These are phyloP conservation scores for Theonella swinhoei DNA, from an alignment of 37 sponge, comb jelly and placozoan genomes.

Conservation along the genomic window DNA sequence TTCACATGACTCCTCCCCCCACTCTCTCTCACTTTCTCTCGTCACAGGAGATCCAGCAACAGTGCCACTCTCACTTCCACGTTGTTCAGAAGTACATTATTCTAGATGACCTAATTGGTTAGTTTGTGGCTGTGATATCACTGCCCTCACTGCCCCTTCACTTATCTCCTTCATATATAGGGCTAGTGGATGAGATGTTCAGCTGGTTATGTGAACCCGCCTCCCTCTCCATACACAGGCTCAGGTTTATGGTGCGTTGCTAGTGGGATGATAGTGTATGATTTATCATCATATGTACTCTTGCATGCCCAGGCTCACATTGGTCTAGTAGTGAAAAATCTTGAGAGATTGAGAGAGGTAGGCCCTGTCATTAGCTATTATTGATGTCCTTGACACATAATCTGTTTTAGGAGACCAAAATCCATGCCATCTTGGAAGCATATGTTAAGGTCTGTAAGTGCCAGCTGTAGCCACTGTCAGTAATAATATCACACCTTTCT, in stretches of 20 bases:
- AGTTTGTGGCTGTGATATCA: background rate
- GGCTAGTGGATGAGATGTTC: constrained; percentile 54
- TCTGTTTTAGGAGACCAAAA: constrained; percentile 11
- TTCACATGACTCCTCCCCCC: background rate
- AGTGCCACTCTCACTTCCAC: constrained; percentile 60
- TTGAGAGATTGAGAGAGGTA: background rate
- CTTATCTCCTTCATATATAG: constrained; percentile 9
- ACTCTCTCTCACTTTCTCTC: background rate
- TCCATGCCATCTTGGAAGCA: constrained; percentile 47
- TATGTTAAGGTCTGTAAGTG: constrained; percentile 49
- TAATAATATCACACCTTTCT: background rate
- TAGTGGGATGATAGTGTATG: no score
- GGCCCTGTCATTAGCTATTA: background rate
- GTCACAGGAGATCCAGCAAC: constrained; percentile 28
- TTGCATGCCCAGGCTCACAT: background rate
- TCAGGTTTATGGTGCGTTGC: constrained; percentile 78
- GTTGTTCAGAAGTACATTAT: constrained; percentile 69
- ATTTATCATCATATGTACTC: no score
- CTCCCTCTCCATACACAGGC: constrained; percentile 36
- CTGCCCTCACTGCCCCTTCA: background rate
- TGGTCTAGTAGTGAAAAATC: background rate
- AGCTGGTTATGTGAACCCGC: constrained; percentile 46
- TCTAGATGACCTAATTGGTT: constrained; percentile 48
- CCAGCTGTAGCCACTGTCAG: no score
- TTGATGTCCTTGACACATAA: background rate